These are phyloP conservation scores for Clinocottus analis DNA, from an alignment of 2,113 vertebrate species.

Conservation along the genomic window DNA sequence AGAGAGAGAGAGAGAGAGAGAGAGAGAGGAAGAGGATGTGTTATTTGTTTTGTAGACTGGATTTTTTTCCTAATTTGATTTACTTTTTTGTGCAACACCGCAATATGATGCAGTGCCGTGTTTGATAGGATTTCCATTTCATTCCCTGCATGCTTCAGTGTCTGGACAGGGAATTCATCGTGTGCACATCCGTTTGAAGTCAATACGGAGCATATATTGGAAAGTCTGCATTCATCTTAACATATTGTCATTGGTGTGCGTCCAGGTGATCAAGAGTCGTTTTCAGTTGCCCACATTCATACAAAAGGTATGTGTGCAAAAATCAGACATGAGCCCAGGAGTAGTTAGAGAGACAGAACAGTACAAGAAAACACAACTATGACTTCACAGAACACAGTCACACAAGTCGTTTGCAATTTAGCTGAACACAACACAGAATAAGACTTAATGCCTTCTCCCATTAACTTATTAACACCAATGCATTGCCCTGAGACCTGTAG, in stretches of 20 bases:
- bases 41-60: conserved; percentile 56
- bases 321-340: conserved; percentile 59
- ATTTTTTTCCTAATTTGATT: conserved; percentile 36
- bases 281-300: conserved; percentile 51
- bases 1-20: too few relatives aligned
- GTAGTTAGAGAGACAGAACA: conserved; percentile 75
- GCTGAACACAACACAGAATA: conserved; percentile 67
- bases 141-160: conserved; percentile 78
- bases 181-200: conserved; percentile 75
- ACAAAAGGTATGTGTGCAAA: conserved; percentile 68
- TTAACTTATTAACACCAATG: conserved; percentile 62
- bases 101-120: conserved; percentile 56
- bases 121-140: conserved; percentile 77
- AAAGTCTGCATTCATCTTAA: conserved; percentile 74
- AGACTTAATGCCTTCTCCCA: conserved; percentile 54
- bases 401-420: conserved; percentile 69
- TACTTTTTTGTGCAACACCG: conserved; percentile 50
- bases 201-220: conserved; percentile 73
- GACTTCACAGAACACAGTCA: conserved; percentile 72
- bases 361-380: conserved; percentile 70
- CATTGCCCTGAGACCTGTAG: conserved; percentile 37
- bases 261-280: conserved; percentile 76
- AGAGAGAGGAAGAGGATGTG: conserved; percentile 8
- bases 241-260: conserved; percentile 73
- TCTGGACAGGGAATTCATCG: conserved; percentile 76